Conservation (phyloP, 1,140 invertebrate species). For the Eupeodes corollae region DNA sequence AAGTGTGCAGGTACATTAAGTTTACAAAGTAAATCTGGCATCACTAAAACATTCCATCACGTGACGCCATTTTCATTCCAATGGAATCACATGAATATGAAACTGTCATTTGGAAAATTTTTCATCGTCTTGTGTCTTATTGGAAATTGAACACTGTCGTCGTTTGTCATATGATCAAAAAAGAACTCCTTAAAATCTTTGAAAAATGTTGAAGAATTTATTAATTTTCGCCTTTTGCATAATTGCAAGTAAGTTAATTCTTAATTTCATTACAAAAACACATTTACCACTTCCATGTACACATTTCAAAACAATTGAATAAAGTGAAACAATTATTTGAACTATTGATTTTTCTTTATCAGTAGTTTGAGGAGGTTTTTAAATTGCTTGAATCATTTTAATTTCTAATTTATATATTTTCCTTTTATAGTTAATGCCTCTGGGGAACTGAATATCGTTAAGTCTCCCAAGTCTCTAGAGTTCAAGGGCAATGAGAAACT, state of each 20-base stretch:
- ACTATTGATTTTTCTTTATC: neutral
- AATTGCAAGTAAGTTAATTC: slow-evolving; percentile 29
- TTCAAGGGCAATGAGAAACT: slow-evolving; percentile 51
- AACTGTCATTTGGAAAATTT: too few relatives aligned
- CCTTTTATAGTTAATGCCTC: slow-evolving; percentile 45
- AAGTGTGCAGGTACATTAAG: too few relatives aligned
- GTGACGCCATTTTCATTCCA: too few relatives aligned
- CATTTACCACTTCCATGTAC: slow-evolving; percentile 2
- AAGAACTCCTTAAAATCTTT: slow-evolving; percentile 15
- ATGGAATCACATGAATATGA: too few relatives aligned
- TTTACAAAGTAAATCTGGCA: too few relatives aligned
- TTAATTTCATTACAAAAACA: neutral
- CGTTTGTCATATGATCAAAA: slow-evolving; percentile 35
- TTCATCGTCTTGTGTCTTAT: too few relatives aligned
- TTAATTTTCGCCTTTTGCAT: slow-evolving; percentile 29
- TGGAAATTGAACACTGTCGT: slow-evolving; percentile 3
- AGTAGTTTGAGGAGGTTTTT: neutral
- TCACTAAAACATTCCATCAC: too few relatives aligned
- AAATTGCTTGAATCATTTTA: neutral
- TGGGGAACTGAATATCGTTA: slow-evolving; percentile 55
- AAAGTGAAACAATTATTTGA: slow-evolving; percentile 18
- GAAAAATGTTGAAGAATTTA: slow-evolving; percentile 30
- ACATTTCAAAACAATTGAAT: slow-evolving; percentile 8
- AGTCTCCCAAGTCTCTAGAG: slow-evolving; percentile 50
- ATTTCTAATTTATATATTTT: slow-evolving; percentile 13